Evolutionary conservation across 2,113 vertebrate species (phyloP), one percentile per base, ranked within the genome.

Genomic region (Mystacornis crossleyi): DNA sequence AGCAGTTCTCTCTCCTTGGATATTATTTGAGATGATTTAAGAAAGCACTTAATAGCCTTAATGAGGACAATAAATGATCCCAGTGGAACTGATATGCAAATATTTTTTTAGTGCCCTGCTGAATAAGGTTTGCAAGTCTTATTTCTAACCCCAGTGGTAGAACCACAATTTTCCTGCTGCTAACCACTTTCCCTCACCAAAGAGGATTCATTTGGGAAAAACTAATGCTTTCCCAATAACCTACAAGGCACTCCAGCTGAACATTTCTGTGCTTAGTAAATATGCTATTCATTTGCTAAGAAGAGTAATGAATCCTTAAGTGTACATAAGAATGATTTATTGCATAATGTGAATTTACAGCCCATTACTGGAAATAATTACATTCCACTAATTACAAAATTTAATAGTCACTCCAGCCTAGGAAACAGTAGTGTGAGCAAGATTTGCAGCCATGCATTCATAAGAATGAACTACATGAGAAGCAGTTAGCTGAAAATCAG

Each of bases 271-370:
- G 77, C 61, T 87, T 94, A 29, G 53, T 61, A 97, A 92, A 95
- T 79, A 86, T 48, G 62, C 48, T 75, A 34, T 83, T 86, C 69
- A 24, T 78, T 87, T 95, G 73, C 73, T 87, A 85, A 79, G 93
- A 95, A 74, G 86, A 91, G 62, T 89, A 95, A 96, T 94, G 91
- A 89, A 64, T 95, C 78, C 78, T 95, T 93, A 89, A 95, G 61
- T 54, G 83, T 86, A 65, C 81, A 89, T 91, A 91, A 91, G 81
- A 95, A 95, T 93, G 94, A 97, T 96, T 96, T 96, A 97, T 91
- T 57, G 53, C 65, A 91, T 89, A 75, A 87, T 85, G 81, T 72
- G 91, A 93, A 94, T 93, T 95, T 96, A 89, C 78, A 91, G 70
- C 66, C 86, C 89, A 89, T 87, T 96, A 94, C 1, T 0, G 84